Base-by-base conservation (phyloP, 2,888 invertebrate species). In the Sminthurides aquaticus region DNA sequence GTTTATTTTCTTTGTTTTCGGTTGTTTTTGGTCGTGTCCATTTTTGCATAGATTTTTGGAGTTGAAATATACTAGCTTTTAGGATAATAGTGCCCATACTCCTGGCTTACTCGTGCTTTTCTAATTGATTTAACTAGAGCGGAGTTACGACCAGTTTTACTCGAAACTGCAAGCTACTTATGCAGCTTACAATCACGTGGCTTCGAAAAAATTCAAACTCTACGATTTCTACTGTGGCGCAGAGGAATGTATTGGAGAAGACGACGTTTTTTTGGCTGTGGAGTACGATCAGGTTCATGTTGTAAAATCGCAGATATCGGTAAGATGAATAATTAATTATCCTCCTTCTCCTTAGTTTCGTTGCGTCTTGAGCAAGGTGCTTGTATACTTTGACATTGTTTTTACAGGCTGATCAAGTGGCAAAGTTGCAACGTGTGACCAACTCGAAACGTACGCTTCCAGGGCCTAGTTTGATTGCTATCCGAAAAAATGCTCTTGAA, bases 121-220 rank as follows among this genome's bases (percentile, higher is more conserved):
- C n/a, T n/a, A n/a, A n/a, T n/a, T n/a, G n/a, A n/a, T n/a, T n/a
- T n/a, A n/a, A n/a, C n/a, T n/a, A n/a, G n/a, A n/a, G n/a, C n/a
- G n/a, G n/a, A 57, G 57, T 29, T 57, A 28, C 20, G 29, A 57
- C 8, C 28, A 57, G 28, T 28, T 25, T 20, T 57, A 28, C 27
- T 2, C 57, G 8, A 27, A 57, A n/a, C 8, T 57, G 2, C 57
- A 28, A 15, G 57, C 29, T n/a, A 2, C 29, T 15, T 15, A 28
- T 3, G 28, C 25, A 27, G 57, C 57, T 5, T 57, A 28, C 57
- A 57, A 28, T 11, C 20, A 11, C 20, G 2, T 57, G 25, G 25
- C 57, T 27, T 20, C 27, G 2, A 15, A 28, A 20, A 2, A 27
- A 2, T 28, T 57, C 27, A 27, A 2, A 8, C 29, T 57, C 2